These are phyloP conservation scores for Trissolcus basalis DNA, from an alignment of 1,140 invertebrate species.

Conservation along the genomic window DNA sequence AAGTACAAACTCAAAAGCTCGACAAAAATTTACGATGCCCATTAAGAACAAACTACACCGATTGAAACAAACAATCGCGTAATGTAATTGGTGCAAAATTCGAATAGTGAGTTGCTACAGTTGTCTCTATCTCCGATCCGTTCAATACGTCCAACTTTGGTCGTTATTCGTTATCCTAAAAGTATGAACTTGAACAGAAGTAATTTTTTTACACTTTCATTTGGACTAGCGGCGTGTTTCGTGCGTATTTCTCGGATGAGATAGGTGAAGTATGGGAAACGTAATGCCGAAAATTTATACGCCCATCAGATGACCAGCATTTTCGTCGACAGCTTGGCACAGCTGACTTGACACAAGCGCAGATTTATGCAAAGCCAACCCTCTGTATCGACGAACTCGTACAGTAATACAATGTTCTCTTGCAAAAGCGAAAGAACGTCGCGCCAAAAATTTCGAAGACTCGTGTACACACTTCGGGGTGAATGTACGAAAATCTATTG, in stretches of 20 bases:
- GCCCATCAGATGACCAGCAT: conserved; percentile 16
- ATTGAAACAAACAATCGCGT: too few relatives aligned
- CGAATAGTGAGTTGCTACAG: too few relatives aligned
- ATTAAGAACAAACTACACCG: too few relatives aligned
- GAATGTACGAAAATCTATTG: conserved; percentile 17
- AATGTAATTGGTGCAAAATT: too few relatives aligned
- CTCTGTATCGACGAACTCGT: conserved; percentile 29
- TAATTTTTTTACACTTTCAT: neutral
- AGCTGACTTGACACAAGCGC: conserved; percentile 1
- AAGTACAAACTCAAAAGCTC: too few relatives aligned
- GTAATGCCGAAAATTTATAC: conserved; percentile 17
- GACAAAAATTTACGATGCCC: too few relatives aligned
- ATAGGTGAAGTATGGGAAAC: conserved; percentile 5
- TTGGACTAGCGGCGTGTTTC: neutral
- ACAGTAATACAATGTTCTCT: conserved; percentile 36
- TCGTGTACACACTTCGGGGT: conserved; percentile 6
- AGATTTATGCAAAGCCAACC: neutral
- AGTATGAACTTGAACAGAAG: too few relatives aligned
- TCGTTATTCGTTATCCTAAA: too few relatives aligned
- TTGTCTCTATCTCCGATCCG: too few relatives aligned
- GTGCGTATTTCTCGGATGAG: conserved; percentile 16
- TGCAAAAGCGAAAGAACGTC: conserved; percentile 32
- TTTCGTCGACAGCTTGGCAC: conserved; percentile 43
- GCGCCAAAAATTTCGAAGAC: conserved; percentile 33
- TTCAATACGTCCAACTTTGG: too few relatives aligned